A percentile compares a stretch with the other conserved stretches of the same genome.
These are phyloP conservation scores for Salvator merianae DNA, from an alignment of 2,113 vertebrate species.

Conservation along the genomic window DNA sequence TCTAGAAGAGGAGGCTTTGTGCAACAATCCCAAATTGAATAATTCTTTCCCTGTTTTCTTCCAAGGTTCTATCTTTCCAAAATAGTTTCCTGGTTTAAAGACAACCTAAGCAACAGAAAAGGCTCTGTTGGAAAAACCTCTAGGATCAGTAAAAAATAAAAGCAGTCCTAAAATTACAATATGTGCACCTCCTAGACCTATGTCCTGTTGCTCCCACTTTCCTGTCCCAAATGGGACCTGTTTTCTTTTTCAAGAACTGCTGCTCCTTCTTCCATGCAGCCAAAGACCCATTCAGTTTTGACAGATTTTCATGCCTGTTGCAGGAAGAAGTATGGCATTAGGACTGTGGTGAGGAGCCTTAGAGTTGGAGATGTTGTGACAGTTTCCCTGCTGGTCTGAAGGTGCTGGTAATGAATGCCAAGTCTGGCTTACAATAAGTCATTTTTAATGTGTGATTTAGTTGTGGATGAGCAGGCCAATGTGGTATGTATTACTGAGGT, in stretches of 20 bases:
- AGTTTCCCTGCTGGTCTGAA: no score
- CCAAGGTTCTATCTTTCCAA: conserved; percentile 3
- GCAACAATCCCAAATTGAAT: neutral
- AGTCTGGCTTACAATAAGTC: no score
- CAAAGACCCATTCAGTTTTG: neutral
- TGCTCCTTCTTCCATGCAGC: conserved; percentile 51
- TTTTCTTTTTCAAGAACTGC: conserved; percentile 21
- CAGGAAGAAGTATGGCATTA: no score
- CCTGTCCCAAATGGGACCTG: neutral
- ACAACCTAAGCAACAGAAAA: neutral
- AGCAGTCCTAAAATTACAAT: conserved; percentile 1
- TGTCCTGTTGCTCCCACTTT: neutral
- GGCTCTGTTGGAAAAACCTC: neutral
- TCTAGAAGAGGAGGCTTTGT: conserved; percentile 9
- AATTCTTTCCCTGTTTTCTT: fast-evolving
- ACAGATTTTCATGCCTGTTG: neutral
- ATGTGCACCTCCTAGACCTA: conserved; percentile 24
- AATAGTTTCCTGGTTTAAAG: conserved; percentile 11
- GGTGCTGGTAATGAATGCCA: no score
- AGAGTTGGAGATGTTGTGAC: no score
- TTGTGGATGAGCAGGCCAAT: no score
- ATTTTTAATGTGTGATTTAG: no score
- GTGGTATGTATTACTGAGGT: no score
- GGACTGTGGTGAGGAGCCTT: no score
- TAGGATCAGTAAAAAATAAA: conserved; percentile 8